These are phyloP conservation scores for Drosophila eohydei DNA, from an alignment of 2,888 invertebrate genomes.

Conservation along the genomic window DNA sequence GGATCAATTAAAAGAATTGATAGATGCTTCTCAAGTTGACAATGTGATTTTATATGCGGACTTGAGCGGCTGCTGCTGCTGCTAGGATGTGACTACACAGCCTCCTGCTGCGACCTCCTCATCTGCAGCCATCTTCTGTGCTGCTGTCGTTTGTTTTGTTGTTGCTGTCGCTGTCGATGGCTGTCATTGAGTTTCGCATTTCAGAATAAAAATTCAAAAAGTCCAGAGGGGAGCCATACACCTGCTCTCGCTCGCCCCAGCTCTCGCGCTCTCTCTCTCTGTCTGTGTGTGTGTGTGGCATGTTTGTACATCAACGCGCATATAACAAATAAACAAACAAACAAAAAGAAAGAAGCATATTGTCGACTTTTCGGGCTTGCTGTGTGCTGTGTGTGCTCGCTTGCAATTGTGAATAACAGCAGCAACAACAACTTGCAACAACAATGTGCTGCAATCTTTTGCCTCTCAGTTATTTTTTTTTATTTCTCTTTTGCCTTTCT, in stretches of 20 bases:
- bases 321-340: slow-evolving; percentile 63
- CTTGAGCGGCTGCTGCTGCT: slow-evolving; percentile 19
- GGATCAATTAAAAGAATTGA: slow-evolving; percentile 73
- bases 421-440: slow-evolving; percentile 54
- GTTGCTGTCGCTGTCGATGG: slow-evolving; percentile 58
- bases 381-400: slow-evolving; percentile 58
- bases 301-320: slow-evolving; percentile 71
- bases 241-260: slow-evolving; percentile 34
- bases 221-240: slow-evolving; percentile 40
- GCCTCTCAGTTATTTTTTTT: slow-evolving; percentile 37
- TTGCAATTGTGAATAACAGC: slow-evolving; percentile 65
- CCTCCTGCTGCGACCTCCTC: slow-evolving; percentile 1
- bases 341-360: slow-evolving; percentile 37
- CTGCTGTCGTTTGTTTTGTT: slow-evolving; percentile 21
- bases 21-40: slow-evolving; percentile 68
- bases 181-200: slow-evolving; percentile 73
- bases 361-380: slow-evolving; percentile 59
- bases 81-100: slow-evolving; percentile 9
- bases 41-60: slow-evolving; percentile 61
- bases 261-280: neutral
- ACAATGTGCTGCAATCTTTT: slow-evolving; percentile 69
- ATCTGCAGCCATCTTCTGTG: neutral
- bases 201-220: slow-evolving; percentile 69
- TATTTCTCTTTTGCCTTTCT: slow-evolving; percentile 40
- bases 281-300: slow-evolving; percentile 45